Percentiles rank a stretch among this genome's conserved stretches.
These are phyloP conservation scores for Xanthia togata DNA, from an alignment of 2,888 invertebrate genomes.

Conservation along the genomic window DNA sequence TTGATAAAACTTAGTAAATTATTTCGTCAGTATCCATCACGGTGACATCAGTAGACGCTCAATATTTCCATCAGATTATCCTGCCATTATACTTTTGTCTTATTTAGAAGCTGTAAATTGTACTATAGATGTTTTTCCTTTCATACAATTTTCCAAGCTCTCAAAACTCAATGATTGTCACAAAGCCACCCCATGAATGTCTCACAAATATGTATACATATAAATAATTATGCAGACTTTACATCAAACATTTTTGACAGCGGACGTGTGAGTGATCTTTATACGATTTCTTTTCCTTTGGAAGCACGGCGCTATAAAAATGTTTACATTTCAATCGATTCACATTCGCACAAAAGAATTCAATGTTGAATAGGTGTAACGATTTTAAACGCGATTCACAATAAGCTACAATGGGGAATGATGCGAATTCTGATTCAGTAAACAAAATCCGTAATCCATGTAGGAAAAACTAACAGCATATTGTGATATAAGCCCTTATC, in stretches of 20 bases:
- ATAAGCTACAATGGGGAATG: constrained; percentile 37
- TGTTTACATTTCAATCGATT: constrained; percentile 48
- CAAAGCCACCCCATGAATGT: constrained; percentile 11
- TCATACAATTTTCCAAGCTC: background rate
- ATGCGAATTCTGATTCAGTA: constrained; percentile 40
- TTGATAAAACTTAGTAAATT: too few relatives aligned
- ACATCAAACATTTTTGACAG: constrained; percentile 32
- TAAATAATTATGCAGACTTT: constrained; percentile 27
- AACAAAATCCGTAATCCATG: constrained; percentile 62
- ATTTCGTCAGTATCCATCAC: too few relatives aligned
- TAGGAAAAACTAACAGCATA: constrained; percentile 71
- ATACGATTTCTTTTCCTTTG: constrained; percentile 42
- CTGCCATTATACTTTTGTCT: background rate
- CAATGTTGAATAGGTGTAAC: constrained; percentile 23
- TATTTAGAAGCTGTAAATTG: constrained; percentile 6
- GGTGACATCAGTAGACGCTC: too few relatives aligned
- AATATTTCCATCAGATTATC: too few relatives aligned
- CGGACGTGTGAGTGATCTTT: constrained; percentile 42
- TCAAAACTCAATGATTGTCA: constrained; percentile 13
- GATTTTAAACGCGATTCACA: constrained; percentile 42
- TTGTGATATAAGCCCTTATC: constrained; percentile 76
- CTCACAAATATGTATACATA: constrained; percentile 21
- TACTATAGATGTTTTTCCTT: constrained; percentile 3
- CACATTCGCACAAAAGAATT: constrained; percentile 38
- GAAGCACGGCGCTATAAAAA: constrained; percentile 24